Percentiles rank a stretch among this genome's conserved stretches.
These are phyloP conservation scores for Erpetoichthys calabaricus DNA, from an alignment of 2,797 vertebrate species.

Conservation along the genomic window DNA sequence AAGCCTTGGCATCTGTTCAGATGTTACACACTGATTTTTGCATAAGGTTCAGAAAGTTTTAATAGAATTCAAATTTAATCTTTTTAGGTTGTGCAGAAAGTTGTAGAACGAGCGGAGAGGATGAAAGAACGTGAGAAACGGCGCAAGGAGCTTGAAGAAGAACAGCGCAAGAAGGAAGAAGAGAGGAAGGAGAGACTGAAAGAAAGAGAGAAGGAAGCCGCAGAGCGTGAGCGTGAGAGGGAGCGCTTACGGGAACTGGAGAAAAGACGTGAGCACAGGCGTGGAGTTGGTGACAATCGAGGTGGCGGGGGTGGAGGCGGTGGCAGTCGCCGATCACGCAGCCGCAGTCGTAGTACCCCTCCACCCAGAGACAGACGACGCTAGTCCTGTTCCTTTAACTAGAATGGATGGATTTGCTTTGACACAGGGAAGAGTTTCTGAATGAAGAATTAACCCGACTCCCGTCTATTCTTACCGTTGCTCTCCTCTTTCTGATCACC, in stretches of 20 bases:
- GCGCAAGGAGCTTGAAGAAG: constrained; percentile 59
- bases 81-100: constrained; percentile 56
- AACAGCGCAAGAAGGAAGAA: constrained; percentile 57
- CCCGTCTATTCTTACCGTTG: no score
- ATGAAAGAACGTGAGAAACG: constrained; percentile 66
- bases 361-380: constrained; percentile 62
- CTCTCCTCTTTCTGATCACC: no score
- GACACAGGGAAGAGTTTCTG: no score
- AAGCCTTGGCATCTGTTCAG: no score
- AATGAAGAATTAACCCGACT: no score
- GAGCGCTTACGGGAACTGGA: constrained; percentile 35
- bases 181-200: constrained; percentile 39
- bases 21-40: no score
- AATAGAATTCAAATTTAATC: no score
- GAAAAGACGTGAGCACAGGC: constrained; percentile 42
- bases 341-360: constrained; percentile 71
- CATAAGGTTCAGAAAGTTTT: no score
- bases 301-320: constrained; percentile 37
- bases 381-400: constrained; percentile 13
- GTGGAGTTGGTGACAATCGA: constrained; percentile 22
- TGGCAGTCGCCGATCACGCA: constrained; percentile 44
- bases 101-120: constrained; percentile 57
- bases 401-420: no score
- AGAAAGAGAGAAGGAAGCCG: constrained; percentile 34
- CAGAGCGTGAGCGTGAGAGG: constrained; percentile 44